Evolutionary conservation across 2,888 invertebrate genomes (phyloP), one percentile per base, ranked within the genome.

Genomic region (Calameuta pallipes): DNA sequence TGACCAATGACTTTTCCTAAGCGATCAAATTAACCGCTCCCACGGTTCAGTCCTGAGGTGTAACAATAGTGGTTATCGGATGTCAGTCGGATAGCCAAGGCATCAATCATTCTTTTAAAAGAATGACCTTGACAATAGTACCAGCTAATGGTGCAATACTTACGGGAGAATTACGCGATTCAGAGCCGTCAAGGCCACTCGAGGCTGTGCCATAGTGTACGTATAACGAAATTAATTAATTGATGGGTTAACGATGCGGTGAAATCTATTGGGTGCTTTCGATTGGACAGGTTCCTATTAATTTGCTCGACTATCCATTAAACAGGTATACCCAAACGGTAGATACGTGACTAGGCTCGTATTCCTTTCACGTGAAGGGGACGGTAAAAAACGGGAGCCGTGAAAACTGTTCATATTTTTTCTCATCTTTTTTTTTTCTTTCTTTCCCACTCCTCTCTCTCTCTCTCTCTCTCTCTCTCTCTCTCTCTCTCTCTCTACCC

Each of bases 401-500:
- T 56, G 56, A 56, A 56, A 56, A 56, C 56, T 56, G 23, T 56
- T 56, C 56, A 56, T 56, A 56, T 56, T 56, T 56, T 56, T 56
- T 56, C 2, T 56, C 76, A 76, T 77, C 69, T 71, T 75, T 80
- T 75, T 77, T 80, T 74, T 77, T 41, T 77, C 79, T 70, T 76
- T 76, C 80, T 76, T 75, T 41, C 35, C 34, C 73, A 30, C 73
- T 34, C 75, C 75, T 78, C 77, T 31, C 31, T 31, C 31, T 31
- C 31, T 33, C 33, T 33, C 33, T 33, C 33, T 33, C 33, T 33
- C 33, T 33, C 33, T 33, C 33, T 33, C 33, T 33, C 31, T 33
- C 31, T 33, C 31, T 33, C 33, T 33, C 76, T 75, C 75, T 77
- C 74, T 79, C 78, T 30, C 75, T 73, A 11, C 69, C 77, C 70